Percentiles rank a stretch among this genome's conserved stretches.
phyloP scores from a whole-genome alignment of 2,797 vertebrate species.

The Protosalanx chinensis region DNA sequence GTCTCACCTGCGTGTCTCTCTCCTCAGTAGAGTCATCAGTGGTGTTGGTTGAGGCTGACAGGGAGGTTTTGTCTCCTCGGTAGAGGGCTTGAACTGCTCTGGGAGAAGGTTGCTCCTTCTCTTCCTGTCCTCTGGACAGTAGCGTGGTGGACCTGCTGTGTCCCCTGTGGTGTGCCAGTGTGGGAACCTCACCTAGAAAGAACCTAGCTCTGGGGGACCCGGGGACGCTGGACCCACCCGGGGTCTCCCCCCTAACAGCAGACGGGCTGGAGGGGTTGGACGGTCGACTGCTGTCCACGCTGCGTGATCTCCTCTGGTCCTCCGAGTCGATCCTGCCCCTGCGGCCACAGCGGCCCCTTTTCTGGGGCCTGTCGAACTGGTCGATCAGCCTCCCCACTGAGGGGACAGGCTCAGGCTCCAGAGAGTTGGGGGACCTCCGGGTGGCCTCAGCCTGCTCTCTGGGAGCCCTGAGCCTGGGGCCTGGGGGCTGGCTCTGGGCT shows the following conservation, averaged over 20 bases:
- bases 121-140: constrained; percentile 26
- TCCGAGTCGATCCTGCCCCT: constrained; percentile 78
- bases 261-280: constrained; percentile 59
- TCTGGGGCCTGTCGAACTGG: constrained; percentile 82
- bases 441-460: constrained; percentile 18
- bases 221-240: constrained; percentile 46
- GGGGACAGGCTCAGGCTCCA: constrained; percentile 80
- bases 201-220: constrained; percentile 49
- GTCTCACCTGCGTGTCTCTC: constrained; percentile 67
- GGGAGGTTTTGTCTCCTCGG: constrained; percentile 37
- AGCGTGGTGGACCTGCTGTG: constrained; percentile 35
- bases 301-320: constrained; percentile 84
- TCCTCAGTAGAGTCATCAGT: constrained; percentile 44
- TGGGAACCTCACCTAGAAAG: constrained; percentile 33
- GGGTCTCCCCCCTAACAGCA: constrained; percentile 29
- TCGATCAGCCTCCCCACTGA: constrained; percentile 86
- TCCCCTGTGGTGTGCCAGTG: constrained; percentile 32
- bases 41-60: constrained; percentile 37
- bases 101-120: constrained; percentile 31
- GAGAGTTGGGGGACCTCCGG: constrained; percentile 58
- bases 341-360: constrained; percentile 77
- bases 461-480: constrained; percentile 25
- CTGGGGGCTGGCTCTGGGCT: constrained; percentile 32
- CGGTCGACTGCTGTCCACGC: constrained; percentile 72
- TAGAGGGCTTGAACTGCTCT: constrained; percentile 39